Percentiles rank a stretch among this genome's conserved stretches.
phyloP scores from a whole-genome alignment of 2,797 vertebrate species.

The Masticophis lateralis region DNA sequence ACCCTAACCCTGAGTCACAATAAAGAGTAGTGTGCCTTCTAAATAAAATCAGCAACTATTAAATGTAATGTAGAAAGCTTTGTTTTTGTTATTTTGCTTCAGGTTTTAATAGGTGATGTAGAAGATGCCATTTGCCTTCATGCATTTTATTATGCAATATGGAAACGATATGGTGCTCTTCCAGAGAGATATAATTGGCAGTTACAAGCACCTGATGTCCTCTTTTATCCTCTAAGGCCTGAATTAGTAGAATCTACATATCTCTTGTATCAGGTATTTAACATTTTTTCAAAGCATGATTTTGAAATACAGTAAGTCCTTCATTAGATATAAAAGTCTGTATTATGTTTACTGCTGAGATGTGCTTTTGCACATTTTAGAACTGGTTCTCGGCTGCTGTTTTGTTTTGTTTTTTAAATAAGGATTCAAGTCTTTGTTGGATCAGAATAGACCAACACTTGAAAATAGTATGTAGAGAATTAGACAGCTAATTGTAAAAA shows the following conservation, averaged over 20 bases:
- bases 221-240: slow-evolving; percentile 93
- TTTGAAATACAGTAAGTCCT: not conserved
- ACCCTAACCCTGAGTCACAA: not conserved
- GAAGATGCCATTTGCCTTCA: slow-evolving; percentile 98
- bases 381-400: not conserved
- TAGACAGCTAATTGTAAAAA: not conserved
- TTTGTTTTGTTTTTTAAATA: not conserved
- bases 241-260: slow-evolving; percentile 97
- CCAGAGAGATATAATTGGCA: slow-evolving; percentile 99
- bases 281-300: not conserved
- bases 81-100: not conserved
- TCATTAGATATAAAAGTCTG: not conserved
- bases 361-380: not conserved
- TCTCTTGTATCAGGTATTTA: slow-evolving; percentile 90
- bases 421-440: not conserved
- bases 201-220: slow-evolving; percentile 91
- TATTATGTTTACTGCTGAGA: not conserved
- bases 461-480: not conserved
- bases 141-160: slow-evolving; percentile 98
- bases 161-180: slow-evolving; percentile 96
- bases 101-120: slow-evolving; percentile 96
- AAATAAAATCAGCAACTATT: not conserved
- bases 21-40: not conserved
- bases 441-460: not conserved
- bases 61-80: rapidly evolving